Conservation (phyloP, 2,113 vertebrate species). For the Plecotus auritus region DNA sequence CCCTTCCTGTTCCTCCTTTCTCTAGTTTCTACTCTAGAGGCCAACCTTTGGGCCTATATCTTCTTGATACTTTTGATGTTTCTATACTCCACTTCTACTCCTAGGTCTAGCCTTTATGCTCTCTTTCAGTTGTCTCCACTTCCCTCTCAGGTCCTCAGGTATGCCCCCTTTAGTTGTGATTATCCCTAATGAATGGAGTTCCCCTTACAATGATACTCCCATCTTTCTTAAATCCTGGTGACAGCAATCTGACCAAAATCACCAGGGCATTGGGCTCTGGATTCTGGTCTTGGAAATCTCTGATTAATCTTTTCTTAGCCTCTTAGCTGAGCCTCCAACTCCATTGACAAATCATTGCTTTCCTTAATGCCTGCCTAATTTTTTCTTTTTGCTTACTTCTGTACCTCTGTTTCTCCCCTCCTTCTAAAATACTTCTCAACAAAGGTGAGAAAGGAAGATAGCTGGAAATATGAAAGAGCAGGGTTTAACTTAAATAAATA, state of each 20-base stretch:
- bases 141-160: neutral
- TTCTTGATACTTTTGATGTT: constrained; percentile 1
- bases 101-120: neutral
- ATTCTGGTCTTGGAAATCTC: neutral
- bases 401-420: neutral
- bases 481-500: constrained; percentile 30
- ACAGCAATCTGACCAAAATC: constrained; percentile 31
- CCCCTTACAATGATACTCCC: neutral
- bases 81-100: neutral
- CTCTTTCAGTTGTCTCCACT: neutral
- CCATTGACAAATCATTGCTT: constrained; percentile 13
- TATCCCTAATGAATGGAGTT: neutral
- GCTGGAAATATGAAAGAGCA: constrained; percentile 13
- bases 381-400: constrained; percentile 24
- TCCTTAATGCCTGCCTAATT: neutral
- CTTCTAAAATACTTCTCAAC: constrained; percentile 21
- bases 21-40: neutral
- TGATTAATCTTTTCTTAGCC: neutral
- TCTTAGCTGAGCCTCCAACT: neutral
- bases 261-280: neutral
- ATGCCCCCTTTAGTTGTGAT: neutral
- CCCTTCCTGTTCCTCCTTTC: neutral
- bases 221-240: neutral
- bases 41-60: neutral
- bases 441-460: constrained; percentile 32